These are phyloP conservation scores for Chydorus sphaericus DNA, from an alignment of 2,888 invertebrate genomes.

Conservation along the genomic window DNA sequence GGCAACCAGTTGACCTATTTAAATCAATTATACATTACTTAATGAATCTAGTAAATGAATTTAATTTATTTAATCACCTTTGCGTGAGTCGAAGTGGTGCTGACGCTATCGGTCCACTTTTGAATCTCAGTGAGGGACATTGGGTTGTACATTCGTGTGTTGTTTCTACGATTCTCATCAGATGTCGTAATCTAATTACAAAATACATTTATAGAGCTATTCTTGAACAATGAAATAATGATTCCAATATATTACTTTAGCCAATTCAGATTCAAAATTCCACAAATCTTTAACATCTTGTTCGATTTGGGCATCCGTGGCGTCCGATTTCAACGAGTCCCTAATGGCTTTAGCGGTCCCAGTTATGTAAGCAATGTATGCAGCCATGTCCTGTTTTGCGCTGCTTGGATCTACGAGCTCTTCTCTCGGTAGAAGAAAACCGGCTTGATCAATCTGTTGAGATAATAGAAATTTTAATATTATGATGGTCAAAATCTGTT, in stretches of 20 bases:
- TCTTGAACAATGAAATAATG: not conserved
- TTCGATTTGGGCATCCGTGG: not conserved
- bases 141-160: conserved; percentile 25
- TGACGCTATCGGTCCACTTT: conserved; percentile 23
- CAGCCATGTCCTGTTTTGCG: conserved; percentile 23
- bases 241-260: conserved; percentile 33
- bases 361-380: conserved; percentile 21
- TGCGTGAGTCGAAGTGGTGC: conserved; percentile 3
- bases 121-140: conserved; percentile 25
- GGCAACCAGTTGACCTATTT: conserved; percentile 57
- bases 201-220: not conserved
- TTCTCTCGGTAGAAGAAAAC: conserved; percentile 23
- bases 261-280: conserved; percentile 58
- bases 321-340: conserved; percentile 15
- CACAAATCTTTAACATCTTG: conserved; percentile 51
- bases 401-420: conserved; percentile 23
- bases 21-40: conserved; percentile 19
- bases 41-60: not conserved
- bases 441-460: conserved; percentile 25
- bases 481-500: not conserved
- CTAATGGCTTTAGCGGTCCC: conserved; percentile 21
- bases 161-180: conserved; percentile 23
- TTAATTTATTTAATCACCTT: conserved; percentile 1
- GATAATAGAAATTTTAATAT: not conserved
- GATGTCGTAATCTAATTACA: conserved; percentile 19